These are phyloP conservation scores for Conistra vaccinii DNA, from an alignment of 2,888 invertebrate genomes.

Conservation along the genomic window DNA sequence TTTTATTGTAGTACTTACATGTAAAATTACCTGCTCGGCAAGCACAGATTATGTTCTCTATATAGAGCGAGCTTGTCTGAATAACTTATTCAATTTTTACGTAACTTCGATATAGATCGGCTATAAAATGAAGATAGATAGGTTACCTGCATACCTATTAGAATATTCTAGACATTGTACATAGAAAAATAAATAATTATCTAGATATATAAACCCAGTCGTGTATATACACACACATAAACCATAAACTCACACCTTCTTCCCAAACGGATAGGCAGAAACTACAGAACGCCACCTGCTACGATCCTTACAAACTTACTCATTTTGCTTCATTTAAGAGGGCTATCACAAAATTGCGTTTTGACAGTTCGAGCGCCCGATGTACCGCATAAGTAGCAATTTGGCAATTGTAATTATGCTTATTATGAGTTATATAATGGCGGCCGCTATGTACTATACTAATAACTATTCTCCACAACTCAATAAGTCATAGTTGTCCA, in stretches of 20 bases:
- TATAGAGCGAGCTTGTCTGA: constrained; percentile 18
- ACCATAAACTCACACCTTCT: neutral
- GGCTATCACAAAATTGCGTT: no score
- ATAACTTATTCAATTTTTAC: constrained; percentile 36
- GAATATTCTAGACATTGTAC: constrained; percentile 16
- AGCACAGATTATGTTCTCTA: constrained; percentile 15
- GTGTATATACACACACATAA: constrained; percentile 9
- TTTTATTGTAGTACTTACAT: constrained; percentile 2
- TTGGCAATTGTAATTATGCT: no score
- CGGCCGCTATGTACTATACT: no score
- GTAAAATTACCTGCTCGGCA: constrained; percentile 4
- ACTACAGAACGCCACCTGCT: neutral
- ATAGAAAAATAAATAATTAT: constrained; percentile 4
- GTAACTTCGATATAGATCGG: constrained; percentile 7
- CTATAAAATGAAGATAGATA: constrained; percentile 33
- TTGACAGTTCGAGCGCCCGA: no score
- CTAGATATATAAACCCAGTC: constrained; percentile 14
- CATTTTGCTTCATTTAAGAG: neutral
- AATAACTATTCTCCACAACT: no score
- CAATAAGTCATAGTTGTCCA: no score
- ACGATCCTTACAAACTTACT: neutral
- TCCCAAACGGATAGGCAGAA: neutral
- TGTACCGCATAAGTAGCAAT: no score
- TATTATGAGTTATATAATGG: no score
- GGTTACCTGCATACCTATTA: constrained; percentile 17